Conservation (phyloP, 2,113 vertebrate genomes). For the Pimephales promelas region DNA sequence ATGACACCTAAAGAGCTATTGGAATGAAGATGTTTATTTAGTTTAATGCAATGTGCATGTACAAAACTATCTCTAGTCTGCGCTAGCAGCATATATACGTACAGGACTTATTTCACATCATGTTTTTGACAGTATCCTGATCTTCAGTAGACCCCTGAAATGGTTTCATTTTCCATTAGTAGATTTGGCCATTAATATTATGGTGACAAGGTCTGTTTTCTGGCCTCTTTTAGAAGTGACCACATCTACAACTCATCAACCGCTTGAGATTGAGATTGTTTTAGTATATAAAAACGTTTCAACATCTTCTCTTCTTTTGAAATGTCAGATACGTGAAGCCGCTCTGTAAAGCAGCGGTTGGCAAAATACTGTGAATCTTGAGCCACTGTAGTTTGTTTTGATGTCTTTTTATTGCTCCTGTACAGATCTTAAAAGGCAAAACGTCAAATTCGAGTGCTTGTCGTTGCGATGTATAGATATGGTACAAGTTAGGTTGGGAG, state of each 20-base stretch:
- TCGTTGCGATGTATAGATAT: conserved; percentile 56
- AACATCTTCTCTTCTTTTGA: conserved; percentile 36
- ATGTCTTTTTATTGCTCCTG: conserved; percentile 75
- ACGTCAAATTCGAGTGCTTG: conserved; percentile 66
- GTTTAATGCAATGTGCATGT: neutral
- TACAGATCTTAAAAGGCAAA: conserved; percentile 70
- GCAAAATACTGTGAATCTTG: conserved; percentile 81
- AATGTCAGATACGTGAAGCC: conserved; percentile 68
- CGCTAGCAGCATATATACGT: neutral
- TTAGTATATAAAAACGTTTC: conserved; percentile 55
- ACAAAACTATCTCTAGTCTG: neutral
- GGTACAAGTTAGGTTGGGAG: conserved; percentile 24
- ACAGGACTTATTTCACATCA: neutral
- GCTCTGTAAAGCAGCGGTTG: conserved; percentile 64
- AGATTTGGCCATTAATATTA: neutral
- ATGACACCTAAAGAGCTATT: neutral
- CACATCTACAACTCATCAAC: conserved; percentile 58
- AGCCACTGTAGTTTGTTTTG: conserved; percentile 78
- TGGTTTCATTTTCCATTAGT: neutral
- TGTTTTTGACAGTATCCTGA: too few species aligned
- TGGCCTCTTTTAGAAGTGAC: conserved; percentile 42
- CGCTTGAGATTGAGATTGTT: conserved; percentile 65
- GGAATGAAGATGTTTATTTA: neutral
- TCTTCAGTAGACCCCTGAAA: neutral
- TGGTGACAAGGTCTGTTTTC: neutral